Evolutionary conservation across 2,797 vertebrate genomes (phyloP), one percentile per base, ranked within the genome.

Genomic region (Pagetopsis macropterus): DNA sequence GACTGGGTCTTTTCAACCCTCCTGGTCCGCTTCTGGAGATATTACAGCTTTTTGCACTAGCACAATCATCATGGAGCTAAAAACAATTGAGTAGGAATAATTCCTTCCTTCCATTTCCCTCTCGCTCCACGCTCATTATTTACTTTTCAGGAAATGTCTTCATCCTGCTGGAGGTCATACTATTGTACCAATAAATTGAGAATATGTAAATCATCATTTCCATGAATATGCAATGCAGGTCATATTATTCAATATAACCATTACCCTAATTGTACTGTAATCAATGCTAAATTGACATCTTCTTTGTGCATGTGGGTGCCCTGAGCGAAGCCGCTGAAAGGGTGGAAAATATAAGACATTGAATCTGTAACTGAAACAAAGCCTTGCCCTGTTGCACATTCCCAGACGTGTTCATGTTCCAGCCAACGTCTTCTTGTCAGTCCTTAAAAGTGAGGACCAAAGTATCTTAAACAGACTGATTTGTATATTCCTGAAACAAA

Each of bases 401-500:
- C 68, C 74, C 84, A 85, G 79, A 77, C 80, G 23, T 78, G 75
- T 74, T 82, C 76, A 70, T 63, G 79, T 79, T 79, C 56, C 16
- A 80, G 76, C 86, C 76, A 84, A 40, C 60, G 51, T 78, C 86
- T 87, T 78, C 79, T 77, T 71, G 76, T 83, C 74, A n/a, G 81
- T 70, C 84, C 81, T 75, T 72, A 82, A 84, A 27, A 86, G 75
- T 54, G 83, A 90, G 67, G 89, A 87, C 85, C 76, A 78, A 70
- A 88, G 71, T 84, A 82, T 82, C 87, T 91, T 75, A 91, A 88
- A 91, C 90, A 92, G 72, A 83, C 88, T 91, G 88, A 90, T 93
- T 93, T 94, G 92, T 94, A 89, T 93, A 92, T 93, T 90, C 89
- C 86, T 89, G 84, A 85, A 89, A 90, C 88, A 91, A 92, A 89